A percentile compares a stretch with the other conserved stretches of the same genome.
phyloP scores from a whole-genome alignment of 2,113 vertebrate genomes.

The Rhinoderma darwinii region DNA sequence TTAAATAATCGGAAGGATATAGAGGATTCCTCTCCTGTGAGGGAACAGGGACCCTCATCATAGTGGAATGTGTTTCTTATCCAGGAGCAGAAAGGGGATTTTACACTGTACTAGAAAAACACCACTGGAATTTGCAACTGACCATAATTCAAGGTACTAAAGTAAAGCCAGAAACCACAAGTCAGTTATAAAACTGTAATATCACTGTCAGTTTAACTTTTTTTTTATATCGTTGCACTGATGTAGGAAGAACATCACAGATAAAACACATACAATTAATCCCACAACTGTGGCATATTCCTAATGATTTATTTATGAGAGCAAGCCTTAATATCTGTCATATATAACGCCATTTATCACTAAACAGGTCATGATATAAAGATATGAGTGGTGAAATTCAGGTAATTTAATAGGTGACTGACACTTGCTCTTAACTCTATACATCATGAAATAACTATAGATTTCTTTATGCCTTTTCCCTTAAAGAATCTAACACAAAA shows the following conservation, averaged over 20 bases:
- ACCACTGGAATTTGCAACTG: conserved; percentile 40
- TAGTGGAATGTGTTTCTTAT: conserved; percentile 47
- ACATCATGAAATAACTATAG: too few relatives aligned
- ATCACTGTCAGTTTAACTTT: background rate
- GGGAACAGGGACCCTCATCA: conserved; percentile 50
- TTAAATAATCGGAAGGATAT: conserved; percentile 48
- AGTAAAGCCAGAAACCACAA: conserved; percentile 47
- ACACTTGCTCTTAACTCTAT: background rate
- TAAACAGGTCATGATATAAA: background rate
- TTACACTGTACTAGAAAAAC: conserved; percentile 43
- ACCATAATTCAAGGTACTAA: conserved; percentile 29
- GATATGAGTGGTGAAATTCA: conserved; percentile 4
- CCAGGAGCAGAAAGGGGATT: conserved; percentile 58
- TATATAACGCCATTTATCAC: too few relatives aligned
- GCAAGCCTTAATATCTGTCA: background rate
- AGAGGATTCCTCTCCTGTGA: conserved; percentile 55
- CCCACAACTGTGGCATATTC: background rate
- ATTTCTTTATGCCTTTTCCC: too few relatives aligned
- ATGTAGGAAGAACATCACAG: background rate
- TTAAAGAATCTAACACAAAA: too few relatives aligned
- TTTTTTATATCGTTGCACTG: background rate
- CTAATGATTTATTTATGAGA: background rate
- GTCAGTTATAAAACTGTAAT: background rate
- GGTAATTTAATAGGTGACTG: background rate
- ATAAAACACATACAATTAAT: background rate